Evolutionary conservation across 2,113 vertebrate species (phyloP), one percentile per base, ranked within the genome.

Genomic region (Microtus oregoni): DNA sequence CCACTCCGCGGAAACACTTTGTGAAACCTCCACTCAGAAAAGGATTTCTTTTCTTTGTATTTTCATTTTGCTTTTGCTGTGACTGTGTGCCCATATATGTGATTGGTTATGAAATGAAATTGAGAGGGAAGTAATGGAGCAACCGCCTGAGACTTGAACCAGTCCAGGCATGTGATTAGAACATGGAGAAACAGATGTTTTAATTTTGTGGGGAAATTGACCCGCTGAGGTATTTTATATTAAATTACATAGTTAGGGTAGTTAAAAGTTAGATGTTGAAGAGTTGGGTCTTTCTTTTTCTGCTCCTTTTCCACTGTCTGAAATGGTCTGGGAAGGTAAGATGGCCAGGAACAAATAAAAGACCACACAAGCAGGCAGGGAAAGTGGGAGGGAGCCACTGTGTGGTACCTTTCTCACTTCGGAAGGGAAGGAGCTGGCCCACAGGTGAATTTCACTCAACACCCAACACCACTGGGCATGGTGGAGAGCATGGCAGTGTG

Each of bases 401-500:
- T 9, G 0, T 0, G 63, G 65, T 81, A 89, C n/a, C 38, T 35
- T 50, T 14, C 44, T 70, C 79, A 24, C 91, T 94, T 97, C 70
- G 67, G n/a, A 20, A 86, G 85, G 78, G 75, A 30, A n/a, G 61
- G 93, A 92, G 63, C 72, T 19, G 1, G 3, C 89, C 76, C 76
- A 24, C 70, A 61, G 92, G 70, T 30, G n/a, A 93, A 86, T 65
- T 15, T n/a, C 35, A 94, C 89, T 44, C 28, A 1, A 11, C 22
- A 4, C 12, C 70, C 22, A 96, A 32, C 35, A 90, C 55, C 44
- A 7, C 24, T 4, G 0, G 15, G 17, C 14, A 24, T 50, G 14
- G 1, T 19, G 3, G 20, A 55, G 14, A 19, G 9, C 26, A 15
- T 24, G 8, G 0, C 8, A 28, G 3, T 17, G 14, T 77, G 1